phyloP scores from a whole-genome alignment of 2,113 vertebrate species.

The Platanista minor region DNA sequence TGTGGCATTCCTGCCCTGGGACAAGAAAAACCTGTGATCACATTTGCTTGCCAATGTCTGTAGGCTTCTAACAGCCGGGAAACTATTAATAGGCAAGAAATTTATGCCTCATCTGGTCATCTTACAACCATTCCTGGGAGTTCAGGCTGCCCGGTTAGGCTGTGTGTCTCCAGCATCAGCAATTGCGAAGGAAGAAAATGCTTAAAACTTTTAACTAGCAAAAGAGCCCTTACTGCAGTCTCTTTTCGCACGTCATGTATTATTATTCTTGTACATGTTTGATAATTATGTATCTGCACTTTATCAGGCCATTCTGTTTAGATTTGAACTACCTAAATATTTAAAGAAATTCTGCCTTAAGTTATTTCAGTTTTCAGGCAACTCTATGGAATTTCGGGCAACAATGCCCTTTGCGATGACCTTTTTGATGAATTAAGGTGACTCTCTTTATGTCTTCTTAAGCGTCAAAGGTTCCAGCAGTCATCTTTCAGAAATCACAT shows the following conservation, averaged over 20 bases:
- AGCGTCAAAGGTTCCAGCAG: neutral
- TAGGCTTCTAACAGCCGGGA: neutral
- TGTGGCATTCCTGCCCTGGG: neutral
- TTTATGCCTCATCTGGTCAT: constrained; percentile 17
- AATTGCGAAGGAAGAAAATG: neutral
- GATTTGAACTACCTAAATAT: neutral
- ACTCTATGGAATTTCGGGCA: neutral
- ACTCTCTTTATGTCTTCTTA: neutral
- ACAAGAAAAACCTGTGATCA: constrained; percentile 29
- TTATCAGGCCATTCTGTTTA: neutral
- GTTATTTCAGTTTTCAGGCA: constrained; percentile 6
- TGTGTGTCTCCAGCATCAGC: neutral
- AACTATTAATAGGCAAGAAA: constrained; percentile 70
- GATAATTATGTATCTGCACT: neutral
- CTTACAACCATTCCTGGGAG: constrained; percentile 19
- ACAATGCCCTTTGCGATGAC: neutral
- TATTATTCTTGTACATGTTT: neutral
- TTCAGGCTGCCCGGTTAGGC: neutral
- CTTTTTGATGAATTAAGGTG: neutral
- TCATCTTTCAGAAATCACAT: neutral
- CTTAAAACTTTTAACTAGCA: neutral
- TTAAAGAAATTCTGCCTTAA: constrained; percentile 51
- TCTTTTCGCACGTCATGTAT: rapidly evolving
- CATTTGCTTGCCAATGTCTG: constrained; percentile 2
- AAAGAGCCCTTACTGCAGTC: neutral